Evolutionary conservation across 1,140 invertebrate species (phyloP).

Genomic region (Gonioctena quinquepunctata): DNA sequence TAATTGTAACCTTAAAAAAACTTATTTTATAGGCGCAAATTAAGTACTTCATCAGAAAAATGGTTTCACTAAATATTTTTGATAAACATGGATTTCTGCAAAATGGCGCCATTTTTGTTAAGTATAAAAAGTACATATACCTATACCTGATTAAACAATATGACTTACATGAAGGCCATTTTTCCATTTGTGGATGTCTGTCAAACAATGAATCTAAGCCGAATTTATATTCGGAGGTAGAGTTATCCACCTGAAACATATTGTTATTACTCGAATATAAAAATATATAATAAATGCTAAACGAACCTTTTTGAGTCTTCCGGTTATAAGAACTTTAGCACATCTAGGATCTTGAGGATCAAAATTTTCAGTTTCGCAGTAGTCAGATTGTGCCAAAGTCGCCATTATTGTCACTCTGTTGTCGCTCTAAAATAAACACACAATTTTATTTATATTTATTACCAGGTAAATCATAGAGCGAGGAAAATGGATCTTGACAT

Average conservation of each 20-base stretch:
- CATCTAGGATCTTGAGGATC: conserved; percentile 84
- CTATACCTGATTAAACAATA: no score
- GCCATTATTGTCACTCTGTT: conserved; percentile 69
- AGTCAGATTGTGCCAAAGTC: conserved; percentile 69
- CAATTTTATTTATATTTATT: no score
- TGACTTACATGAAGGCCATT: conserved; percentile 44
- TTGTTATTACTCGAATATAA: neutral
- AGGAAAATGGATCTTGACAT: no score
- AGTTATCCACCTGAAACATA: conserved; percentile 64
- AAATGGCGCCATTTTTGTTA: no score
- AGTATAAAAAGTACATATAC: no score
- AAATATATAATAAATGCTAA: neutral
- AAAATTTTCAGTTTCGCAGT: conserved; percentile 64
- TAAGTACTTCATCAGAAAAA: no score
- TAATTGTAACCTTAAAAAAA: no score
- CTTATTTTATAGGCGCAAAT: no score
- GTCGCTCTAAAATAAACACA: conserved; percentile 63
- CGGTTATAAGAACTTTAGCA: conserved; percentile 72
- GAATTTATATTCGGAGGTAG: conserved; percentile 62
- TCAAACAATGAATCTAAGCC: conserved; percentile 67
- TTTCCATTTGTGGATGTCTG: conserved; percentile 64
- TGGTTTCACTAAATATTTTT: no score
- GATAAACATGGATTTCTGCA: no score
- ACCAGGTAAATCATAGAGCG: no score
- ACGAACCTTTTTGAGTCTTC: conserved; percentile 52